These are phyloP conservation scores for Melanotaenia duboulayi DNA, from an alignment of 2,113 vertebrate genomes.

Conservation along the genomic window DNA sequence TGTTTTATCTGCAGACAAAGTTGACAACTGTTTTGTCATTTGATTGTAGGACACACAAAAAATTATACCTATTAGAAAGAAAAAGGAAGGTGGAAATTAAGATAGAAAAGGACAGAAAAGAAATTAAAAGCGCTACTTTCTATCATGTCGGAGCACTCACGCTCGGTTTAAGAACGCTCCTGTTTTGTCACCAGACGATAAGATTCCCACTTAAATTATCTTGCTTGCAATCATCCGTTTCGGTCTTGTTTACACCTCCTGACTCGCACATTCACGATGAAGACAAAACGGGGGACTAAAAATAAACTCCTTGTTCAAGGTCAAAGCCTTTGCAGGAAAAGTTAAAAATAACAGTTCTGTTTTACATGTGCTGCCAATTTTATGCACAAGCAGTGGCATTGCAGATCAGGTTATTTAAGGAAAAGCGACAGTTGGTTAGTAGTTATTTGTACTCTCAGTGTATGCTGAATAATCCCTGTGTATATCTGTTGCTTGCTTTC, in stretches of 20 bases:
- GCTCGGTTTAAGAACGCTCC: constrained; percentile 44
- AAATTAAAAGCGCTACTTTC: constrained; percentile 6
- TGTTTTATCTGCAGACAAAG: constrained; percentile 30
- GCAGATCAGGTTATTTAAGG: constrained; percentile 63
- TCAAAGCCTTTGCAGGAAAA: constrained; percentile 33
- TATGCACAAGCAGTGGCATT: constrained; percentile 24
- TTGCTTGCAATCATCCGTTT: constrained; percentile 35
- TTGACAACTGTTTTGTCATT: constrained; percentile 42
- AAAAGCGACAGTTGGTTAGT: constrained; percentile 73
- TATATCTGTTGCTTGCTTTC: constrained; percentile 64
- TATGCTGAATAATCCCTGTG: constrained; percentile 60
- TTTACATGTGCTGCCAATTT: constrained; percentile 40
- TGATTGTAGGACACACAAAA: constrained; percentile 19
- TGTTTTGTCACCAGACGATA: constrained; percentile 49
- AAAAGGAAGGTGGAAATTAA: background rate
- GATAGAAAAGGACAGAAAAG: background rate
- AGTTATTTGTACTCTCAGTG: constrained; percentile 65
- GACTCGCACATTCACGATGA: constrained; percentile 47
- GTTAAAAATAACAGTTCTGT: constrained; percentile 33
- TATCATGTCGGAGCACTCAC: constrained; percentile 12
- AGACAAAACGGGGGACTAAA: constrained; percentile 51
- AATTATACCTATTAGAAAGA: background rate
- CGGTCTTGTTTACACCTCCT: constrained; percentile 60
- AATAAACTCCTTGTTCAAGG: constrained; percentile 58
- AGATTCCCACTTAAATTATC: constrained; percentile 59